Percentiles rank a stretch among this genome's conserved stretches.
phyloP scores from a whole-genome alignment of 2,888 invertebrate species.

The Hypomecis punctinalis region DNA sequence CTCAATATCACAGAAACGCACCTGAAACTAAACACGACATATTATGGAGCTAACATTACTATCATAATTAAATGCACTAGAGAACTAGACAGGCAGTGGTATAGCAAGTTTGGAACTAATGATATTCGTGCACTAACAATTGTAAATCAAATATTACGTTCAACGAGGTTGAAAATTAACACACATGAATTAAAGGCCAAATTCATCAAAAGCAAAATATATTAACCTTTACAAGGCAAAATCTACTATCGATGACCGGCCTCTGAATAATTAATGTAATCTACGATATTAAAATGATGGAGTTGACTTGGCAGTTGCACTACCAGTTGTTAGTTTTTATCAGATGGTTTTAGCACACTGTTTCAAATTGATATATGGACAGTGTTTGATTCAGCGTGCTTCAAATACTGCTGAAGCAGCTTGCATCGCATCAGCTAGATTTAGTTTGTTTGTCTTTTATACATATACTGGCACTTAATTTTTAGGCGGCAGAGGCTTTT shows the following conservation, averaged over 20 bases:
- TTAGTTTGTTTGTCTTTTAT: too few relatives aligned
- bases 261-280: constrained; percentile 15
- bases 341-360: neutral
- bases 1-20: too few relatives aligned
- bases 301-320: neutral
- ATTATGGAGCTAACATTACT: too few relatives aligned
- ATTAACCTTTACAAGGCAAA: constrained; percentile 18
- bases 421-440: too few relatives aligned
- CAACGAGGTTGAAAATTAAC: constrained; percentile 1
- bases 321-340: constrained; percentile 1
- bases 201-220: neutral
- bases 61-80: too few relatives aligned
- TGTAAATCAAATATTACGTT: neutral
- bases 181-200: constrained; percentile 10
- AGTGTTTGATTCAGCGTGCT: too few relatives aligned
- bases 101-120: too few relatives aligned
- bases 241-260: constrained; percentile 8
- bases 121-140: neutral
- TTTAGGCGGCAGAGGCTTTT: too few relatives aligned
- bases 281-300: constrained; percentile 1
- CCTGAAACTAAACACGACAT: too few relatives aligned
- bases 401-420: neutral
- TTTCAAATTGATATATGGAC: too few relatives aligned
- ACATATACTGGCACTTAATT: too few relatives aligned
- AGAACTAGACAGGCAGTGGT: too few relatives aligned